These are phyloP conservation scores for Hemicordylus capensis DNA, from an alignment of 2,113 vertebrate genomes.

Conservation along the genomic window DNA sequence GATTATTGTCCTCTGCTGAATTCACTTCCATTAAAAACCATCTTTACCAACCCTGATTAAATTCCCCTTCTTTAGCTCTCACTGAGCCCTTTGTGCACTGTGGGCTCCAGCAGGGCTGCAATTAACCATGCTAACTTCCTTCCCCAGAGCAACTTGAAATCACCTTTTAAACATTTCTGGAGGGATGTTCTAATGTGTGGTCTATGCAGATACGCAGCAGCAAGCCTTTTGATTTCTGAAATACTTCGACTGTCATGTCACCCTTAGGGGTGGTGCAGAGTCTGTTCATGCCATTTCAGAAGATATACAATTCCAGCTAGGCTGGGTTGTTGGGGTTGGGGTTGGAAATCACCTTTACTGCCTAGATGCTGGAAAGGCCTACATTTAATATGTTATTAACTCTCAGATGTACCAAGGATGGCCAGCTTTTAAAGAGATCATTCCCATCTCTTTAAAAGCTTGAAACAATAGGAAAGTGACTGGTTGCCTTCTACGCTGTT, in stretches of 20 bases:
- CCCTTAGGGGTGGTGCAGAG: background rate
- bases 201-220: slow-evolving; percentile 46
- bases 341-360: background rate
- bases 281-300: background rate
- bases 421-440: background rate
- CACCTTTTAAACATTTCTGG: slow-evolving; percentile 55
- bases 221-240: slow-evolving; percentile 16
- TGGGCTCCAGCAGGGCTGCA: slow-evolving; percentile 64
- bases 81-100: slow-evolving; percentile 62
- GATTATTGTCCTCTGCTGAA: slow-evolving; percentile 70
- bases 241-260: background rate
- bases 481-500: background rate
- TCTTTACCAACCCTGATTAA: slow-evolving; percentile 71
- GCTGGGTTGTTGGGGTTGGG: background rate
- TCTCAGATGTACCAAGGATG: background rate
- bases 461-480: background rate
- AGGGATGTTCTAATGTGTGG: slow-evolving; percentile 55
- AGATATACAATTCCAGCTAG: background rate
- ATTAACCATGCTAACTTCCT: slow-evolving; percentile 63
- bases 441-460: no score
- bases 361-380: background rate
- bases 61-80: slow-evolving; percentile 69
- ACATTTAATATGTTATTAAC: background rate
- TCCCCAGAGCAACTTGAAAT: slow-evolving; percentile 56
- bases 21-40: slow-evolving; percentile 70